Evolutionary conservation across 2,888 invertebrate genomes (phyloP).

Genomic region (Ormyrus pomaceus): DNA sequence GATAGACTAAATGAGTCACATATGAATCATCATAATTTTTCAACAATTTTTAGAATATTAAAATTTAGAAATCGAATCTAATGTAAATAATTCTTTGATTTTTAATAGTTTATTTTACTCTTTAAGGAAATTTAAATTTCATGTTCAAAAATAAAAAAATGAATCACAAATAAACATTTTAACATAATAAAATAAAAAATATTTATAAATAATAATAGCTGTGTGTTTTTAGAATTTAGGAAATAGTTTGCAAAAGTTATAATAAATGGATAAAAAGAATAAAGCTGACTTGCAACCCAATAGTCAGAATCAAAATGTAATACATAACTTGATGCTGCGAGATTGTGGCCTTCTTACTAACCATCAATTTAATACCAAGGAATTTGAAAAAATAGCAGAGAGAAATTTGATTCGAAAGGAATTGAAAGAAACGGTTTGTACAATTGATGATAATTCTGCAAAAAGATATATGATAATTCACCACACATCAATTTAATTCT

Average conservation of each 20-base stretch:
- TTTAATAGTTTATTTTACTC: no score
- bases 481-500: not conserved
- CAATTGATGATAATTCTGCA: conserved; percentile 1
- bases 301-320: conserved; percentile 64
- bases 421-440: conserved; percentile 80
- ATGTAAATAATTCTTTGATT: no score
- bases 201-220: not conserved
- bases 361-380: conserved; percentile 75
- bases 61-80: no score
- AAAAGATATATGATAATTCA: not conserved
- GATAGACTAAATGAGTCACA: no score
- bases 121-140: no score
- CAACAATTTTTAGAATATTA: no score
- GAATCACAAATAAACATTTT: no score
- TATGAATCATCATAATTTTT: no score
- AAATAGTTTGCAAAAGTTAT: conserved; percentile 22
- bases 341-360: conserved; percentile 67
- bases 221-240: conserved; percentile 21
- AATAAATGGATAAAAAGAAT: conserved; percentile 56
- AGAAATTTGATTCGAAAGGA: conserved; percentile 80
- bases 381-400: conserved; percentile 81
- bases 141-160: no score
- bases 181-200: no score
- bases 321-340: conserved; percentile 69
- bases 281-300: conserved; percentile 51